Conservation (phyloP, 2,797 vertebrate species). For the Malurus splendens region DNA sequence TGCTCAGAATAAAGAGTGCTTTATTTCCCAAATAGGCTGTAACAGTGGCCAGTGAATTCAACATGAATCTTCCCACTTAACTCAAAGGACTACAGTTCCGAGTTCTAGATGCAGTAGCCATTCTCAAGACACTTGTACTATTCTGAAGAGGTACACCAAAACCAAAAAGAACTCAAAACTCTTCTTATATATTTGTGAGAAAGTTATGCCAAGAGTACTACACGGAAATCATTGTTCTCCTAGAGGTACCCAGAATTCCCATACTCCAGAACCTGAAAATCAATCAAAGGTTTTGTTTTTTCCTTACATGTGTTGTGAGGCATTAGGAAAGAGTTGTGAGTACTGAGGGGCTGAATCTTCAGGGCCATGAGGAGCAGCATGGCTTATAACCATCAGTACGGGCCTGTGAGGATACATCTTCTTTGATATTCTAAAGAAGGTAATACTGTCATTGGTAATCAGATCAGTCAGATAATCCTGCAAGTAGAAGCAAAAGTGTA, state of each 20-base stretch:
- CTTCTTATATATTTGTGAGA: neutral
- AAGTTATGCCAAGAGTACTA: neutral
- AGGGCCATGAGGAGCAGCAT: conserved; percentile 89
- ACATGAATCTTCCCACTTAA: neutral
- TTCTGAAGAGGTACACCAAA: neutral
- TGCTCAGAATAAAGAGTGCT: neutral
- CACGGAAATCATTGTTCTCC: neutral
- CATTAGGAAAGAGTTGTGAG: conserved; percentile 88
- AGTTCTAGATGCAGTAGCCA: neutral
- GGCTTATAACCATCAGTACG: conserved; percentile 92
- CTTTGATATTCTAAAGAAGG: conserved; percentile 90
- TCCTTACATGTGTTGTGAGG: conserved; percentile 95
- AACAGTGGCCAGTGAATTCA: neutral
- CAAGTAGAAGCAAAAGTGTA: conserved; percentile 22
- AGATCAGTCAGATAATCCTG: conserved; percentile 97
- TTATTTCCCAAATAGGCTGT: neutral
- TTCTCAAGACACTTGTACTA: neutral
- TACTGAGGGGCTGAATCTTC: conserved; percentile 92
- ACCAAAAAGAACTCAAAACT: neutral
- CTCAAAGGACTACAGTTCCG: neutral
- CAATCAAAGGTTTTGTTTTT: neutral
- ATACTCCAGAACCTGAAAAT: neutral
- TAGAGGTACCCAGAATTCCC: neutral
- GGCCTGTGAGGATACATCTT: conserved; percentile 91
- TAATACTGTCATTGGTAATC: conserved; percentile 90